phyloP scores from a whole-genome alignment of 2,888 invertebrate genomes.

The Acleris emargana region DNA sequence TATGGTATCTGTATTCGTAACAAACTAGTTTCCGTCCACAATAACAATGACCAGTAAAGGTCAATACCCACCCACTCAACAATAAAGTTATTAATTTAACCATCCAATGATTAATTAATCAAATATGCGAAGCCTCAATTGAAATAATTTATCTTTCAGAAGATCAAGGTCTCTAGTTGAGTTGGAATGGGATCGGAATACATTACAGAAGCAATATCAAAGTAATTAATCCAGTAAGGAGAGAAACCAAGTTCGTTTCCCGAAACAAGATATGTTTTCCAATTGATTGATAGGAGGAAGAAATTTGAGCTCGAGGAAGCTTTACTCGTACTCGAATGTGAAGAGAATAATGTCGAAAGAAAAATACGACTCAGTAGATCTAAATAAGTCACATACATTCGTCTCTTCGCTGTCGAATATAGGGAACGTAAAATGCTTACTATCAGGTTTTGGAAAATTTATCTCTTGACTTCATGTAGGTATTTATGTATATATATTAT shows the following conservation, averaged over 20 bases:
- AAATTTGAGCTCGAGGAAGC: conserved; percentile 19
- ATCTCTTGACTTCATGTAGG: no score
- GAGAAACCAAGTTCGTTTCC: conserved; percentile 19
- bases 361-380: not conserved
- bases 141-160: conserved; percentile 12
- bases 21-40: not conserved
- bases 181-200: conserved; percentile 4
- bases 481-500: no score
- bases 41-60: not conserved
- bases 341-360: conserved; percentile 3
- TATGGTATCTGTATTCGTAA: no score
- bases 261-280: conserved; percentile 22
- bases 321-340: not conserved
- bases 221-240: conserved; percentile 14
- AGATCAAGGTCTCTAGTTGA: not conserved
- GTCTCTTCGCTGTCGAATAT: no score
- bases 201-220: conserved; percentile 14
- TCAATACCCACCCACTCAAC: not conserved
- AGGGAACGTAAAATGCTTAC: no score
- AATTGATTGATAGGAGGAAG: conserved; percentile 22
- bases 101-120: not conserved
- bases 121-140: not conserved
- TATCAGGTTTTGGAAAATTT: no score
- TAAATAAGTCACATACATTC: no score
- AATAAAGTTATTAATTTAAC: not conserved